phyloP scores from a whole-genome alignment of 2,113 vertebrate genomes.

The Rhineura floridana region DNA sequence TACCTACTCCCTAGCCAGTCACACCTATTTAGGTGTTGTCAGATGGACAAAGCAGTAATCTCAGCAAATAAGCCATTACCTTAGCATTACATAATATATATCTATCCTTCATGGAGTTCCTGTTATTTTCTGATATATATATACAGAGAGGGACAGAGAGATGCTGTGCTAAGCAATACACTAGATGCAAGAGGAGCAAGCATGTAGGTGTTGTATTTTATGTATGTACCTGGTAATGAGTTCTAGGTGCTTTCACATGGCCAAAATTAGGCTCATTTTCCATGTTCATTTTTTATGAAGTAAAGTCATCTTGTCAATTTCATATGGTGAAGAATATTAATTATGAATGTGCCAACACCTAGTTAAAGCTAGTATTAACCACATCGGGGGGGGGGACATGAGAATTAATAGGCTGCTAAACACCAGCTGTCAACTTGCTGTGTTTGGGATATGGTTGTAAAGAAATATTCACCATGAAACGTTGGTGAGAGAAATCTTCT shows the following conservation, averaged over 20 bases:
- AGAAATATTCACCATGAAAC: conserved; percentile 12
- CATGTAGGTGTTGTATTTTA: background rate
- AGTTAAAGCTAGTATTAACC: conserved; percentile 22
- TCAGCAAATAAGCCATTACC: background rate
- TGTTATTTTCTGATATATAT: background rate
- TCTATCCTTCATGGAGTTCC: background rate
- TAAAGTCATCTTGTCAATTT: conserved; percentile 15
- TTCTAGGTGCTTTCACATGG: background rate
- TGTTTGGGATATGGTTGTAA: background rate
- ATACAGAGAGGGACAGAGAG: too few relatives aligned
- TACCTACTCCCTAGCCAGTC: too few relatives aligned
- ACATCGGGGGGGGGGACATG: background rate
- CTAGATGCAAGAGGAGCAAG: background rate
- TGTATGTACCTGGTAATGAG: background rate
- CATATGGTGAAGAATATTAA: conserved; percentile 30
- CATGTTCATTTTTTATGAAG: conserved; percentile 6
- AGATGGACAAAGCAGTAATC: background rate
- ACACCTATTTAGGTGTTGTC: background rate
- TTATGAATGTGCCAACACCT: conserved; percentile 7
- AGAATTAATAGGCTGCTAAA: conserved; percentile 17
- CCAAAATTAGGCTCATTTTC: conserved; percentile 9
- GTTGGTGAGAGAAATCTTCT: background rate
- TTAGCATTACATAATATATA: background rate
- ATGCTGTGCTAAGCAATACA: background rate
- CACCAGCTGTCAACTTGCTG: conserved; percentile 11